phyloP scores from a whole-genome alignment of 2,888 invertebrate species.

The Proisotoma minuta region DNA sequence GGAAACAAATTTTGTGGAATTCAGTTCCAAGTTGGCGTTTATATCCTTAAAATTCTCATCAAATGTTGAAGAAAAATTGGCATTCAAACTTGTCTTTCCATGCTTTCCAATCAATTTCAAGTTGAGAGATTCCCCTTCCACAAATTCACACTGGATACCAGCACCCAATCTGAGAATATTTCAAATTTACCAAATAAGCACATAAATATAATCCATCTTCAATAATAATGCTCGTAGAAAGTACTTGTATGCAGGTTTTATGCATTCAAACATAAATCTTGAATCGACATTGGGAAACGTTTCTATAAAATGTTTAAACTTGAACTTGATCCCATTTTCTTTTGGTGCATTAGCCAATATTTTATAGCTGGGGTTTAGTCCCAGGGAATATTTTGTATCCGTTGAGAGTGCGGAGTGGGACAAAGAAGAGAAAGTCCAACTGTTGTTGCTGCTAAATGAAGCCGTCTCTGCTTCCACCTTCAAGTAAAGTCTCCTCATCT shows the following conservation, averaged over 20 bases:
- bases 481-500: slow-evolving; percentile 35
- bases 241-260: slow-evolving; percentile 1
- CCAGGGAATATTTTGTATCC: slow-evolving; percentile 34
- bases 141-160: slow-evolving; percentile 8
- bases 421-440: slow-evolving; percentile 40
- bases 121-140: slow-evolving; percentile 7
- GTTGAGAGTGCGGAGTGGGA: slow-evolving; percentile 38
- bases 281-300: slow-evolving; percentile 32
- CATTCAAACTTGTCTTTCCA: neutral
- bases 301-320: slow-evolving; percentile 40
- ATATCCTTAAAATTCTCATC: slow-evolving; percentile 12
- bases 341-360: slow-evolving; percentile 10
- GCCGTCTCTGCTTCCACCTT: slow-evolving; percentile 32
- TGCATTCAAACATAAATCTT: slow-evolving; percentile 22
- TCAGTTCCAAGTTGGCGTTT: slow-evolving; percentile 7
- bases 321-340: slow-evolving; percentile 36
- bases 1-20: slow-evolving; percentile 6
- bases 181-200: too few relatives aligned
- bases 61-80: slow-evolving; percentile 18
- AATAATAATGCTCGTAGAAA: neutral
- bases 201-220: too few relatives aligned
- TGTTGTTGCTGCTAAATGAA: slow-evolving; percentile 29
- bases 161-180: slow-evolving; percentile 18
- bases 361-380: slow-evolving; percentile 2
- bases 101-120: slow-evolving; percentile 16